phyloP scores from a whole-genome alignment of 2,113 vertebrate species.

The Elachura formosa region DNA sequence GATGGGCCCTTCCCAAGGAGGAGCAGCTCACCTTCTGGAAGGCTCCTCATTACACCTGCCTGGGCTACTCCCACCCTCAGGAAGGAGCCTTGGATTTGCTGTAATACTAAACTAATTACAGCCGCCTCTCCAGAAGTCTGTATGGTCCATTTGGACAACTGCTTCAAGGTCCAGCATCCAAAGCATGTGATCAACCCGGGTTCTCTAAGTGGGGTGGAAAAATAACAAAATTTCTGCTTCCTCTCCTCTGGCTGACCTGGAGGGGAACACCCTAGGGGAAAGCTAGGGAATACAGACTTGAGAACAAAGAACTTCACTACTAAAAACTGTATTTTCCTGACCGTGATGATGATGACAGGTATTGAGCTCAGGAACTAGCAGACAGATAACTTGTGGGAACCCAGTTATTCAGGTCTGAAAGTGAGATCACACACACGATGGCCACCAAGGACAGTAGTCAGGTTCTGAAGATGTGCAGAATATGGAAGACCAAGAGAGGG shows the following conservation, averaged over 20 bases:
- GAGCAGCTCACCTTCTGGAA: neutral
- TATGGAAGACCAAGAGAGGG: neutral
- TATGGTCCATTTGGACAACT: neutral
- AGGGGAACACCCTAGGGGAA: neutral
- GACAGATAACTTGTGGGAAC: neutral
- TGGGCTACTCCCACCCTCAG: rapidly evolving
- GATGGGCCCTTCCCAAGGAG: neutral
- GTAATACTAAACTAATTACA: neutral
- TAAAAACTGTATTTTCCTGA: neutral
- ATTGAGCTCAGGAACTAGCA: neutral
- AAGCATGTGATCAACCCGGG: neutral
- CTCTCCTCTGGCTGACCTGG: neutral
- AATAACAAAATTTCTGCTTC: neutral
- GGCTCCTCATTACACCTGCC: neutral
- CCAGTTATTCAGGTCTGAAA: neutral
- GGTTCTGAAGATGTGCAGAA: neutral
- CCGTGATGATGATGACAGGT: neutral
- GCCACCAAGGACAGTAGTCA: neutral
- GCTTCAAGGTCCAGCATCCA: neutral
- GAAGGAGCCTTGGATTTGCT: neutral
- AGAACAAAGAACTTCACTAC: neutral
- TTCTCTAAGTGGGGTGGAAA: neutral
- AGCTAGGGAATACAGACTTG: neutral
- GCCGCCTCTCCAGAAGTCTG: neutral
- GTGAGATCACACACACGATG: neutral